phyloP scores from a whole-genome alignment of 2,113 vertebrate species.

The Hiodon tergisus region DNA sequence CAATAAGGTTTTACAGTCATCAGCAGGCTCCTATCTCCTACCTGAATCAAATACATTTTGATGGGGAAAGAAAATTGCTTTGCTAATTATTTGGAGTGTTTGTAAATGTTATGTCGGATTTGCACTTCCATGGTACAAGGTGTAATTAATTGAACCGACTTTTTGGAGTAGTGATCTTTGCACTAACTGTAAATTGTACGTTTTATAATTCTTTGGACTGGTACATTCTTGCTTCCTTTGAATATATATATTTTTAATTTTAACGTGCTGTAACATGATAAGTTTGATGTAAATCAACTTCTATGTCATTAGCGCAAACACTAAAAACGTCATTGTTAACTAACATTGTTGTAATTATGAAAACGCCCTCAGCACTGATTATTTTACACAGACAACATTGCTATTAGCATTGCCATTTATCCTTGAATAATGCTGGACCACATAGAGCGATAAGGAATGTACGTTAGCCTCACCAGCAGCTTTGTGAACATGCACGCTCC shows the following conservation, averaged over 20 bases:
- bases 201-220: background rate
- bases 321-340: background rate
- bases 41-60: no score
- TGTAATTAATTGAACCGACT: no score
- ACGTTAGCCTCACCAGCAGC: background rate
- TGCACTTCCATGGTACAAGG: no score
- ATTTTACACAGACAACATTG: background rate
- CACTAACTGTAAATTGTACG: no score
- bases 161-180: no score
- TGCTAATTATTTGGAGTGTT: no score
- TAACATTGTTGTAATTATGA: background rate
- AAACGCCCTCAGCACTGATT: background rate
- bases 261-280: slow-evolving; percentile 5
- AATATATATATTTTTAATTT: background rate
- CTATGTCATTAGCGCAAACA: background rate
- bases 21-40: no score
- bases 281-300: slow-evolving; percentile 3
- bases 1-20: no score
- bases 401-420: background rate
- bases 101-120: no score
- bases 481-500: background rate
- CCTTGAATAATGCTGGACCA: background rate
- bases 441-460: background rate
- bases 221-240: background rate
- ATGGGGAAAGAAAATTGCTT: no score